Percentiles rank a stretch among this genome's conserved stretches.
Evolutionary conservation across 1,140 invertebrate genomes (phyloP).

Genomic region (Bilobella aurantiaca): DNA sequence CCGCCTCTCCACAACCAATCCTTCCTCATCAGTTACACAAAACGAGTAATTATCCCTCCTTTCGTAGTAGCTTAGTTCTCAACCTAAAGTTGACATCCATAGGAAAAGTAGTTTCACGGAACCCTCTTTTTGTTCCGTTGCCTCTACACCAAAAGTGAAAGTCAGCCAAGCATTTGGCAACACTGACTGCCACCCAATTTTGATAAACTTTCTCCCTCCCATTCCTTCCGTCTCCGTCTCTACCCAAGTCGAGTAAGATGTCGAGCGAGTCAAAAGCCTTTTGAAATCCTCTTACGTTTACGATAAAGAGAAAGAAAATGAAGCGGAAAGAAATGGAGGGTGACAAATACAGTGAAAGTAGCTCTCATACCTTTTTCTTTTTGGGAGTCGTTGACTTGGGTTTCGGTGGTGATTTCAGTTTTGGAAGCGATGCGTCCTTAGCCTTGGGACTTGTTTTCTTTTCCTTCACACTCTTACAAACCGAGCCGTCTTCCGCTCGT

Average conservation of each 20-base stretch:
- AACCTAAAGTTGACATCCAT: background rate
- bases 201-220: background rate
- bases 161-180: too few relatives aligned
- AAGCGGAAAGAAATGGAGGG: background rate
- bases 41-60: too few relatives aligned
- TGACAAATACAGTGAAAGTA: background rate
- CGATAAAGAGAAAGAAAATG: background rate
- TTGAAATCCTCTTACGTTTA: conserved; percentile 12
- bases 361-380: background rate
- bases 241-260: background rate
- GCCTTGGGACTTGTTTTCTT: conserved; percentile 23
- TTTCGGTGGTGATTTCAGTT: conserved; percentile 2
- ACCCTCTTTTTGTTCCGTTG: too few relatives aligned
- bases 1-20: too few relatives aligned
- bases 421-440: conserved; percentile 5
- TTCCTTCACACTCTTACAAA: conserved; percentile 23
- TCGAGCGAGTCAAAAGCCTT: background rate
- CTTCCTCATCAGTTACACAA: too few relatives aligned
- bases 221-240: background rate
- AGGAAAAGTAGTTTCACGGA: background rate
- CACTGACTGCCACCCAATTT: background rate
- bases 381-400: background rate
- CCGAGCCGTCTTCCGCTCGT: conserved; percentile 25
- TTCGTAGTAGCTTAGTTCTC: background rate
- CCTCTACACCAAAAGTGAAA: too few relatives aligned